phyloP scores from a whole-genome alignment of 2,113 vertebrate species.

The Myotis yumanensis region DNA sequence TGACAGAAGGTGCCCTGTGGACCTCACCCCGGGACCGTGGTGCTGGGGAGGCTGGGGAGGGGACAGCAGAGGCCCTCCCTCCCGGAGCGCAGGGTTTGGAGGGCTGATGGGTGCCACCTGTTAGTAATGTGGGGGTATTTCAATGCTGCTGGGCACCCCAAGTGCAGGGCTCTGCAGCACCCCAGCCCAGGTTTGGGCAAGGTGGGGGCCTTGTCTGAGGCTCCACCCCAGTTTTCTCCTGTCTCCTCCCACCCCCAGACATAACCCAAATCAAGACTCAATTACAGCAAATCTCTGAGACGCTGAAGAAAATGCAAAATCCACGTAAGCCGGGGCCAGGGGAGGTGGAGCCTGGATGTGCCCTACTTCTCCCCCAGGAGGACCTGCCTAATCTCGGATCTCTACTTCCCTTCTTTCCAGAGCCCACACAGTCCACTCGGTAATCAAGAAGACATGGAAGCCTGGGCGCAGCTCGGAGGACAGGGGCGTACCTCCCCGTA shows the following conservation, averaged over 20 bases:
- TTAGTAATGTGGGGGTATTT: neutral
- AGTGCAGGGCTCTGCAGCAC: neutral
- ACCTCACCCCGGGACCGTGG: too few species aligned
- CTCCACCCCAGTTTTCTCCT: neutral
- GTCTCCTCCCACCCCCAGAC: neutral
- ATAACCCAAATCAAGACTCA: fast-evolving
- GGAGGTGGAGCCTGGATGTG: fast-evolving
- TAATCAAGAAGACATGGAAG: neutral
- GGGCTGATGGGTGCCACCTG: neutral
- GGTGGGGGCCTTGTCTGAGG: neutral
- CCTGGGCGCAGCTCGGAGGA: neutral
- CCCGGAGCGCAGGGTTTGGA: neutral
- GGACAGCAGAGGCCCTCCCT: neutral
- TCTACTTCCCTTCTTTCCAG: neutral
- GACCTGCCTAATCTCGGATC: neutral
- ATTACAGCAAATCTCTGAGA: neutral
- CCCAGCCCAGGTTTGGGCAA: neutral
- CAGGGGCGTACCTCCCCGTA: neutral
- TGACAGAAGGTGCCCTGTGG: neutral
- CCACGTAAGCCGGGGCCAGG: neutral
- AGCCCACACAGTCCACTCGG: neutral
- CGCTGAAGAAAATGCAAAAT: neutral
- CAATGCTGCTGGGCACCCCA: neutral
- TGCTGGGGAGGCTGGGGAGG: neutral
- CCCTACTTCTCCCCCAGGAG: neutral